phyloP scores from a whole-genome alignment of 1,140 invertebrate genomes.

The Hetaerina americana region DNA sequence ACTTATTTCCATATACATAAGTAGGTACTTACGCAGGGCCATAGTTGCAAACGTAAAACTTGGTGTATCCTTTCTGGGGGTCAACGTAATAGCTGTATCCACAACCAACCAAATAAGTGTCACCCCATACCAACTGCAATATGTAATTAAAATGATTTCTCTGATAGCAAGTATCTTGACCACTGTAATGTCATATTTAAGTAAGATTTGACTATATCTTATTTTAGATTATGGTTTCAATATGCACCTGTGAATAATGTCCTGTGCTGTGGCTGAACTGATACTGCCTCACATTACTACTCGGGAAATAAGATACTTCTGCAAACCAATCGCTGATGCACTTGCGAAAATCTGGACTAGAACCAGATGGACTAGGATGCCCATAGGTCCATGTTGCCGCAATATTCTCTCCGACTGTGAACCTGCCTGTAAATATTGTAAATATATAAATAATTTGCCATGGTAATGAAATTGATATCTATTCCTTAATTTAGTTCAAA shows the following conservation, averaged over 20 bases:
- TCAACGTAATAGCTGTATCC: constrained; percentile 69
- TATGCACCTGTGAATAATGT: constrained; percentile 64
- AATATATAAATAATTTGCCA: too few species aligned
- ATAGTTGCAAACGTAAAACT: constrained; percentile 77
- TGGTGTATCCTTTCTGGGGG: constrained; percentile 50
- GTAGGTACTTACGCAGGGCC: constrained; percentile 54
- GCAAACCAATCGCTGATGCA: constrained; percentile 68
- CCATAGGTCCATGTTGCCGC: constrained; percentile 63
- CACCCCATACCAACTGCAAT: constrained; percentile 62
- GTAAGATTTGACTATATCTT: too few species aligned
- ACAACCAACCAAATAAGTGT: constrained; percentile 64
- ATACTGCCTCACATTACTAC: constrained; percentile 31
- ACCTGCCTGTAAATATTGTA: constrained; percentile 41
- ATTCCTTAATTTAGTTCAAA: too few species aligned
- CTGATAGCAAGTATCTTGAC: too few species aligned
- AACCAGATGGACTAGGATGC: constrained; percentile 38
- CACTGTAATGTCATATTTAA: too few species aligned
- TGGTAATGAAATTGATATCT: too few species aligned
- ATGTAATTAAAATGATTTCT: constrained; percentile 12
- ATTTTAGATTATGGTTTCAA: too few species aligned
- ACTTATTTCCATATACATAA: background rate
- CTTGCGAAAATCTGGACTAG: constrained; percentile 52
- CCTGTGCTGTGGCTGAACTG: constrained; percentile 49
- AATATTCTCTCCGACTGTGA: constrained; percentile 70
- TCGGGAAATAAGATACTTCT: constrained; percentile 56